Evolutionary conservation across 2,888 invertebrate genomes (phyloP), one percentile per base, ranked within the genome.

Genomic region (Trichogramma evanescens): DNA sequence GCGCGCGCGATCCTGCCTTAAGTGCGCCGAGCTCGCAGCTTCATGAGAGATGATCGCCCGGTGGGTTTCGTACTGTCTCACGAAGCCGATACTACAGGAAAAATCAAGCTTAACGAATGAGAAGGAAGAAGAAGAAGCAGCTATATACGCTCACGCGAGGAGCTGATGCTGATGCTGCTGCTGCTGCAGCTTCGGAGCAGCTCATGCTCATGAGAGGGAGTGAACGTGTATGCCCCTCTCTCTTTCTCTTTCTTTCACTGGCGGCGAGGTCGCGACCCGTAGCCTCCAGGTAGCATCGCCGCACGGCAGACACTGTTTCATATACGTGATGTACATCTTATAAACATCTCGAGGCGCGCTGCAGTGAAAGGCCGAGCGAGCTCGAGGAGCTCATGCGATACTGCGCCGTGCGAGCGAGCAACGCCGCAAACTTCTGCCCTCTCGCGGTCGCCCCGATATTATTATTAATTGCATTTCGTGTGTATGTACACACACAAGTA

Each of bases 211-310:
- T 7, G 53, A 52, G 63, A 52, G 55, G 57, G 65, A 59, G 63
- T 64, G 61, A 66, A 65, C 64, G 50, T 58, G 50, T 39, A 13
- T 38, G 8, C 68, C 68, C 67, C 68, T 74, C 74, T 72, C 73
- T 74, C 73, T 71, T 69, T 70, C 71, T 66, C 70, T 71, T 71
- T 74, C 26, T 45, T 46, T 54, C 46, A 61, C 61, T 56, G 70
- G 68, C 71, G 73, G 68, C 72, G 72, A 73, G 76, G 76, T 77
- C 76, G 75, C 74, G 76, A 77, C 76, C 77, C 70, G 74, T 71
- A 75, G 75, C 73, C 75, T 69, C 70, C 71, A 74, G 74, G 72
- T 45, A 46, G 55, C 51, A 72, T 71, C 67, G 68, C 66, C 67
- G 65, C 65, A 63, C 66, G 62, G 62, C 10, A n/a, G 41, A 39